Conservation (phyloP, 2,113 vertebrate species). For the Menidia beryllina region DNA sequence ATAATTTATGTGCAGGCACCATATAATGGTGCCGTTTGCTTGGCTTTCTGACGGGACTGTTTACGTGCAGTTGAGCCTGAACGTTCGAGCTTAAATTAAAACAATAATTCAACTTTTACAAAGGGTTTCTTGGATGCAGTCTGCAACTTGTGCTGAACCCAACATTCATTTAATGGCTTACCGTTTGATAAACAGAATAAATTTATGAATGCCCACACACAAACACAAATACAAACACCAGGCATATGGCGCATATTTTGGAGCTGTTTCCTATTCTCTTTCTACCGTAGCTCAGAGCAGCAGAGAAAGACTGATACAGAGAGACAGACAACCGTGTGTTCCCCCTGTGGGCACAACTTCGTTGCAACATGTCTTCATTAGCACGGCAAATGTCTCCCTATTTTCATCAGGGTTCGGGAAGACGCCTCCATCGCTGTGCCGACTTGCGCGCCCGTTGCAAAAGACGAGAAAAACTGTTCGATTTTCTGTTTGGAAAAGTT, state of each 20-base stretch:
- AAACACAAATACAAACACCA: conserved; percentile 31
- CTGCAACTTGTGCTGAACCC: conserved; percentile 36
- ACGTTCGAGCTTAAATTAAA: conserved; percentile 1
- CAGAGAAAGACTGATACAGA: conserved; percentile 54
- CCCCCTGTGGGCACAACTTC: conserved; percentile 67
- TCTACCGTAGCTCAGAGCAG: conserved; percentile 70
- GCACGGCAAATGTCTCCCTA: conserved; percentile 59
- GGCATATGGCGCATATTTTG: conserved; percentile 67
- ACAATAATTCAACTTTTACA: background rate
- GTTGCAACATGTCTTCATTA: conserved; percentile 79
- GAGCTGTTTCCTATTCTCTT: conserved; percentile 76
- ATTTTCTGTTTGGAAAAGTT: conserved; percentile 37
- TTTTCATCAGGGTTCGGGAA: conserved; percentile 66
- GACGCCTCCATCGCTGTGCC: conserved; percentile 34
- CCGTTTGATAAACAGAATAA: conserved; percentile 59
- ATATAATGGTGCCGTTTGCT: background rate
- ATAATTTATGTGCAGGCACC: background rate
- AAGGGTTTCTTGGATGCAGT: conserved; percentile 14
- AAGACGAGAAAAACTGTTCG: conserved; percentile 34
- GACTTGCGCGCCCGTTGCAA: conserved; percentile 31
- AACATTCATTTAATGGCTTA: conserved; percentile 27
- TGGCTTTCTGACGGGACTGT: background rate
- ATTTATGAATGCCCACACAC: conserved; percentile 40
- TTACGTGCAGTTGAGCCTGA: conserved; percentile 3
- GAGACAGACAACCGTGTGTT: conserved; percentile 60